Percentiles rank a stretch among this genome's conserved stretches.
These are phyloP conservation scores for Heliothis virescens DNA, from an alignment of 1,140 invertebrate genomes.

Conservation along the genomic window DNA sequence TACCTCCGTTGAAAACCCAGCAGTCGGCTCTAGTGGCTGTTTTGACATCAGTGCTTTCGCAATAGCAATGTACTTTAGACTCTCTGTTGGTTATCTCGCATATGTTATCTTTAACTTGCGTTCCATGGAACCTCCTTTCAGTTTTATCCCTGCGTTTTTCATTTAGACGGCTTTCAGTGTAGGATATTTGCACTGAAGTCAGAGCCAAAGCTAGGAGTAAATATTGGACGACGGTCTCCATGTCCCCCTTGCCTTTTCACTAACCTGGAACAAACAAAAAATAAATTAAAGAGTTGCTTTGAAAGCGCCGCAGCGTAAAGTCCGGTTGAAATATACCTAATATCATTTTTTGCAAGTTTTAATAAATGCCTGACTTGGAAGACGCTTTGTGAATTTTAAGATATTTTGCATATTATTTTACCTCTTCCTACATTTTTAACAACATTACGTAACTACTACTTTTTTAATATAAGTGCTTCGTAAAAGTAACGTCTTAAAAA, in stretches of 20 bases:
- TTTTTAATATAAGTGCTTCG: background rate
- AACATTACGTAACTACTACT: background rate
- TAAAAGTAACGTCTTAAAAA: background rate
- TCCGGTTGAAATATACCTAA: background rate
- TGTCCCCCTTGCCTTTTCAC: conserved; percentile 67
- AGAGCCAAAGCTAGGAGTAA: conserved; percentile 81
- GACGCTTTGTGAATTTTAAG: conserved; percentile 5
- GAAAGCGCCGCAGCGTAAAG: conserved; percentile 29
- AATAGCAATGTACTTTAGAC: conserved; percentile 84
- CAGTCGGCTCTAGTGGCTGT: conserved; percentile 85
- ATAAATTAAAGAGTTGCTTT: conserved; percentile 51
- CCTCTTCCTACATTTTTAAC: background rate
- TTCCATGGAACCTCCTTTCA: conserved; percentile 74
- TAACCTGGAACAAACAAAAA: conserved; percentile 76
- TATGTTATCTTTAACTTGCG: conserved; percentile 79
- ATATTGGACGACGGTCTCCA: conserved; percentile 82
- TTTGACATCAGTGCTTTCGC: conserved; percentile 78
- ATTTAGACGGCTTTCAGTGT: conserved; percentile 82
- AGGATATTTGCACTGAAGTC: conserved; percentile 83
- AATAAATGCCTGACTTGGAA: conserved; percentile 1
- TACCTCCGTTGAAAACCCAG: conserved; percentile 89
- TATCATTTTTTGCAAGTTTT: conserved; percentile 8
- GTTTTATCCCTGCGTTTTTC: conserved; percentile 83
- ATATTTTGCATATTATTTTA: background rate
- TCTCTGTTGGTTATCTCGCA: conserved; percentile 83